phyloP scores from a whole-genome alignment of 2,113 vertebrate genomes.

The Thamnophis sirtalis region DNA sequence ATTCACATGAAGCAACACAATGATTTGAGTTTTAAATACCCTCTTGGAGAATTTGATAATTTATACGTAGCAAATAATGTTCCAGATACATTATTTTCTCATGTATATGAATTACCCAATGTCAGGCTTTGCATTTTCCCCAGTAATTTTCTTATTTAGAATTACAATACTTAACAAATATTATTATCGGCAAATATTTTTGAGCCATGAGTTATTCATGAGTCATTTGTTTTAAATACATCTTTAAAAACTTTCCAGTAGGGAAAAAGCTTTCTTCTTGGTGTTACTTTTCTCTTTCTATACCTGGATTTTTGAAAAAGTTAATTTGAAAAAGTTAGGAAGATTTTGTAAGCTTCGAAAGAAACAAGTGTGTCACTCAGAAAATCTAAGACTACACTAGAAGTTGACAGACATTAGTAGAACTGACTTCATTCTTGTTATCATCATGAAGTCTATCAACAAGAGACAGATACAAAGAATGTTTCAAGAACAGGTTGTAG shows the following conservation, averaged over 20 bases:
- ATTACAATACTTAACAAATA: neutral
- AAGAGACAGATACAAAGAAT: neutral
- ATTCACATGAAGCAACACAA: neutral
- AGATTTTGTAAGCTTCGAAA: neutral
- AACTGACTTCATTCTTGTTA: neutral
- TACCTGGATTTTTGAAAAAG: neutral
- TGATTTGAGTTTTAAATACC: neutral
- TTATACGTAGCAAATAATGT: neutral
- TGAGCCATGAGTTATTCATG: neutral
- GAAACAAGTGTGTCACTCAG: neutral
- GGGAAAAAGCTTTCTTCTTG: neutral
- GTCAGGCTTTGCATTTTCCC: neutral
- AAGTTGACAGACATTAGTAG: neutral
- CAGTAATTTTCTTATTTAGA: slow-evolving; percentile 7
- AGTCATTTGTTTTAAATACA: slow-evolving; percentile 12
- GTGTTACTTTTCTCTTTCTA: neutral
- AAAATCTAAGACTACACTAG: neutral
- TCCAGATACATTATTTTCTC: neutral
- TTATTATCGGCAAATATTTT: neutral
- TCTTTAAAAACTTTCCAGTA: neutral
- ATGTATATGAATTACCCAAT: neutral
- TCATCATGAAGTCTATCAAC: neutral
- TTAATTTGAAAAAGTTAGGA: neutral
- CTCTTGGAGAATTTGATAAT: neutral
- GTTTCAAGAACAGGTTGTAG: neutral